A percentile compares a stretch with the other conserved stretches of the same genome.
Conservation (phyloP, 1,140 invertebrate species). For the Dreissena rostriformis region DNA sequence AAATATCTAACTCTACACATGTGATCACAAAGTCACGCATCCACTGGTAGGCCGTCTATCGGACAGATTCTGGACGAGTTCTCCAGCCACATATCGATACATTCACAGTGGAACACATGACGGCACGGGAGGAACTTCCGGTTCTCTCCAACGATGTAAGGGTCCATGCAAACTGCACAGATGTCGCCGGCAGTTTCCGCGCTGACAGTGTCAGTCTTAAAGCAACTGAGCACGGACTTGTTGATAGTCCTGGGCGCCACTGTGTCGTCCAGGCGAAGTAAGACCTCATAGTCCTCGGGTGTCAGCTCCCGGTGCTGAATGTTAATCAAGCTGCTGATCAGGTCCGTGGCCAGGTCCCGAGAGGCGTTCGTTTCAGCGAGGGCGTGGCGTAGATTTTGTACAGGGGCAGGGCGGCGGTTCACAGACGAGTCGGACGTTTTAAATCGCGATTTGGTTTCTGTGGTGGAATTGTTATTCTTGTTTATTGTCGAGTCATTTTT, state of each 20-base stretch:
- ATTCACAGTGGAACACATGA: constrained; percentile 74
- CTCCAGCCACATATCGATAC: constrained; percentile 75
- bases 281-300: constrained; percentile 77
- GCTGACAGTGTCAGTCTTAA: constrained; percentile 69
- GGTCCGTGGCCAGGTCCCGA: constrained; percentile 52
- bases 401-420: constrained; percentile 31
- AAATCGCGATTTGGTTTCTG: constrained; percentile 34
- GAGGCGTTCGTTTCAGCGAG: constrained; percentile 65
- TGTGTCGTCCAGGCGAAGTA: constrained; percentile 72
- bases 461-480: constrained; percentile 32
- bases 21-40: constrained; percentile 3
- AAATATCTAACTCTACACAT: neutral
- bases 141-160: constrained; percentile 68
- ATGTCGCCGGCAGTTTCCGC: constrained; percentile 56
- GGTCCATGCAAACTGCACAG: constrained; percentile 76
- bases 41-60: constrained; percentile 74
- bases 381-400: constrained; percentile 69
- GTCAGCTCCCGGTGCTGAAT: constrained; percentile 75
- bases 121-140: constrained; percentile 75
- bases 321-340: constrained; percentile 67
- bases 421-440: neutral
- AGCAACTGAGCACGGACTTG: constrained; percentile 52
- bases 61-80: constrained; percentile 77
- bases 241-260: constrained; percentile 75
- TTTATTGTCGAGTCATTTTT: constrained; percentile 29